Evolutionary conservation across 2,888 invertebrate species (phyloP).

Genomic region (Aleiodes leptofemur): DNA sequence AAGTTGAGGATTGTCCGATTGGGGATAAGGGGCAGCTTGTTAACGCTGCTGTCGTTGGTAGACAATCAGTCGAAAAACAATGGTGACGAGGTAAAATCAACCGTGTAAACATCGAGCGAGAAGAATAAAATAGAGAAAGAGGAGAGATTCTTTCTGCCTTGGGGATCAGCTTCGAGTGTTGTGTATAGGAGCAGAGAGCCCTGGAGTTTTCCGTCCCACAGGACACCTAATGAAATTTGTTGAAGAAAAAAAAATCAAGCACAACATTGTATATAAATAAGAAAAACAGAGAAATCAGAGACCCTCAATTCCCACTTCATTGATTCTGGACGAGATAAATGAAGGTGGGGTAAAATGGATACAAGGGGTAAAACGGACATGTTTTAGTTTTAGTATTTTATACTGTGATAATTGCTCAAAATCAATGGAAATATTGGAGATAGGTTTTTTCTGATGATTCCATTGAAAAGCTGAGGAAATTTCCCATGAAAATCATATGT

Average conservation of each 20-base stretch:
- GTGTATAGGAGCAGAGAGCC: slow-evolving; percentile 28
- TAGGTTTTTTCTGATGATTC: too few species aligned
- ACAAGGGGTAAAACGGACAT: too few species aligned
- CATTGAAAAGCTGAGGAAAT: too few species aligned
- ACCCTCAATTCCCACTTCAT: background rate
- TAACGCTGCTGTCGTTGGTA: slow-evolving; percentile 25
- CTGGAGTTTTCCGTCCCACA: slow-evolving; percentile 41
- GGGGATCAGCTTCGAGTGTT: slow-evolving; percentile 32
- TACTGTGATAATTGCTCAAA: too few species aligned
- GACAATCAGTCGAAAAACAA: slow-evolving; percentile 56
- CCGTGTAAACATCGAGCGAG: slow-evolving; percentile 48
- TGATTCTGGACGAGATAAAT: background rate
- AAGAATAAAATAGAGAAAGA: background rate
- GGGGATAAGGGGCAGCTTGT: slow-evolving; percentile 32
- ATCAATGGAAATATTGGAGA: too few species aligned
- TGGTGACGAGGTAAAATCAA: slow-evolving; percentile 55
- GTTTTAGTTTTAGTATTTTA: too few species aligned
- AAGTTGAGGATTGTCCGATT: slow-evolving; percentile 30
- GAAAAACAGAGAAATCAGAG: slow-evolving; percentile 1
- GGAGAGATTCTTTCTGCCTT: background rate
- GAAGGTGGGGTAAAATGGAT: too few species aligned
- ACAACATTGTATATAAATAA: background rate
- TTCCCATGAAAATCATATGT: too few species aligned
- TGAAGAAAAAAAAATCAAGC: slow-evolving; percentile 1
- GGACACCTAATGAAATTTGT: slow-evolving; percentile 43